Conservation (phyloP, 2,888 invertebrate species). For the Noctua janthe region DNA sequence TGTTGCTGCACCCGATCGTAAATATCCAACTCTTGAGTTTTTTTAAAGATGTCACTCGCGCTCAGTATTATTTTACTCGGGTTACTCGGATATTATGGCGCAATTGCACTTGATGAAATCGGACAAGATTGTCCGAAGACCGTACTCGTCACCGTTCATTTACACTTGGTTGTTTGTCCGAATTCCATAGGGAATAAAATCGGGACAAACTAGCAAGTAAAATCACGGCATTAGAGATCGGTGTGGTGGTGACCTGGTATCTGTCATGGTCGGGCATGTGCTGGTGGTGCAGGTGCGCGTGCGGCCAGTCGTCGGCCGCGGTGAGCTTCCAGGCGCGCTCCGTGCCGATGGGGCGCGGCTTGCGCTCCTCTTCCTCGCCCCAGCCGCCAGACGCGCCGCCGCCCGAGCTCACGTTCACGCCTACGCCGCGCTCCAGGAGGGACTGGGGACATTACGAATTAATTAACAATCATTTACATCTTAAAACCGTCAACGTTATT, state of each 20-base stretch:
- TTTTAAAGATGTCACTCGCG: background rate
- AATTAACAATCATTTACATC: background rate
- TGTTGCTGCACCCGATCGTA: background rate
- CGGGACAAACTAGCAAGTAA: background rate
- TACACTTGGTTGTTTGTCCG: background rate
- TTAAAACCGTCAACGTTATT: background rate
- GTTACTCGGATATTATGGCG: background rate
- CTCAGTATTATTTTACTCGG: background rate
- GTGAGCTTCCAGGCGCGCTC: slow-evolving; percentile 94
- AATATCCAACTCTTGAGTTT: background rate
- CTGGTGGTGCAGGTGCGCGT: slow-evolving; percentile 73
- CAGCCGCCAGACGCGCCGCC: slow-evolving; percentile 68
- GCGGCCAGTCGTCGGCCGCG: slow-evolving; percentile 85
- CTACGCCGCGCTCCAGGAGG: slow-evolving; percentile 84
- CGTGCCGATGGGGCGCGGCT: slow-evolving; percentile 95
- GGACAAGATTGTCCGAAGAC: background rate
- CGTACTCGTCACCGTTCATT: background rate
- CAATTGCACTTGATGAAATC: background rate
- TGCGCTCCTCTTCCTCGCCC: slow-evolving; percentile 88
- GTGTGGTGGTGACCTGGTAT: slow-evolving; percentile 77
- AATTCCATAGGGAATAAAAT: background rate
- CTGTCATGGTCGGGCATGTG: slow-evolving; percentile 82
- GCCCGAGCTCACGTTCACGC: slow-evolving; percentile 68
- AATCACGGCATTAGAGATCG: background rate
- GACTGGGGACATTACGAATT: slow-evolving; percentile 71